phyloP scores from a whole-genome alignment of 2,888 invertebrate genomes.

The Drosophila mulleri region DNA sequence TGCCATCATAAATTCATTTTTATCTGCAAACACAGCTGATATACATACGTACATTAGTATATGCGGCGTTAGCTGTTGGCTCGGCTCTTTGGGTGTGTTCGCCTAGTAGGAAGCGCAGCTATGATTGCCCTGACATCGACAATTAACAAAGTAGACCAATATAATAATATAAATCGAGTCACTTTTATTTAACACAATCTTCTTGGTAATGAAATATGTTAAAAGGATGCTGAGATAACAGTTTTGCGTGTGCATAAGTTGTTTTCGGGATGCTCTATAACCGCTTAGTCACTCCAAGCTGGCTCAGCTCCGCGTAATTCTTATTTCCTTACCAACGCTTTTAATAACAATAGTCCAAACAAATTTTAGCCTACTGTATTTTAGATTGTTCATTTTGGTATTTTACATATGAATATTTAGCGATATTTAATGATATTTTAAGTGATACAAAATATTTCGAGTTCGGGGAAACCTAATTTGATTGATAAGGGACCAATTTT shows the following conservation, averaged over 20 bases:
- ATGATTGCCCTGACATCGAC: neutral
- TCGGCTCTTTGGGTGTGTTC: neutral
- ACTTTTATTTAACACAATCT: neutral
- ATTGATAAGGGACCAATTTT: no score
- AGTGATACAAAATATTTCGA: neutral
- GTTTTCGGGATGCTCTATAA: neutral
- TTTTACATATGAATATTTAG: neutral
- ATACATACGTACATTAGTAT: constrained; percentile 12
- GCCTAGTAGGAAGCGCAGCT: neutral
- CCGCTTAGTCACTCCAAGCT: neutral
- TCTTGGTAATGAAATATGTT: neutral
- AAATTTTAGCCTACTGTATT: neutral
- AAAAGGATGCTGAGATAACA: neutral
- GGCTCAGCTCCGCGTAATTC: neutral
- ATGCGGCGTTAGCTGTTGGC: neutral
- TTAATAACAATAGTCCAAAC: neutral
- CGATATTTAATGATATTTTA: neutral
- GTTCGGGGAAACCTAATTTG: neutral
- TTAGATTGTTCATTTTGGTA: neutral
- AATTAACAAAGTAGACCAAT: neutral
- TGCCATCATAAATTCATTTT: constrained; percentile 66
- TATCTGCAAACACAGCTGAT: constrained; percentile 49
- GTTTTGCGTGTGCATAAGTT: neutral
- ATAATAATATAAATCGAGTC: neutral
- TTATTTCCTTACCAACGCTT: no score